Percentiles rank a stretch among this genome's conserved stretches.
These are phyloP conservation scores for Cydia strobilella DNA, from an alignment of 1,140 invertebrate genomes.

Conservation along the genomic window DNA sequence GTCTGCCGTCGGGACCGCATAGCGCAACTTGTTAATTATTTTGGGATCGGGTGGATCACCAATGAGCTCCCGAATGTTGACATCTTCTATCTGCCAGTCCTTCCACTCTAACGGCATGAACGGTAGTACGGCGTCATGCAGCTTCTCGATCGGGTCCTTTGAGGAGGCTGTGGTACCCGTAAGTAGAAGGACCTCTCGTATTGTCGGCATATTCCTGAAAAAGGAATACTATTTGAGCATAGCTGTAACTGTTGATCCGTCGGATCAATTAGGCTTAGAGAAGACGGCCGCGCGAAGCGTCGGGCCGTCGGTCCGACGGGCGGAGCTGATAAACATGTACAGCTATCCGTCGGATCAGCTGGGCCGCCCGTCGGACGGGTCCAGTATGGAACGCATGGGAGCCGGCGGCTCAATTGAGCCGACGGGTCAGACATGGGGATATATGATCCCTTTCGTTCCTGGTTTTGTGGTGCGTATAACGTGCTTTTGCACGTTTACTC, in stretches of 20 bases:
- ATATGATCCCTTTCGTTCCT: neutral
- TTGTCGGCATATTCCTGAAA: constrained; percentile 1
- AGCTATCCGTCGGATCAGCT: too few species aligned
- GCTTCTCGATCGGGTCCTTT: neutral
- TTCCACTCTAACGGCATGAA: constrained; percentile 10
- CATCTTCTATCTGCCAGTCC: constrained; percentile 9
- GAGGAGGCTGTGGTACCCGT: neutral
- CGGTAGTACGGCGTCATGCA: constrained; percentile 4
- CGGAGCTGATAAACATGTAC: too few species aligned
- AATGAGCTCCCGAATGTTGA: neutral
- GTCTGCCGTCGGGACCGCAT: constrained; percentile 8
- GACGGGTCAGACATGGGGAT: neutral
- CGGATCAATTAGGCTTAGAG: too few species aligned
- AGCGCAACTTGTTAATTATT: constrained; percentile 8
- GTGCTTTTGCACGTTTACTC: neutral
- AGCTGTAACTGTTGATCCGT: neutral
- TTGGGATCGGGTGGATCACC: constrained; percentile 15
- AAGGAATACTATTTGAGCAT: neutral
- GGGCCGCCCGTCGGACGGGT: neutral
- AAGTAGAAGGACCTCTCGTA: neutral
- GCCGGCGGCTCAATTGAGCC: neutral
- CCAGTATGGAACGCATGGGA: neutral
- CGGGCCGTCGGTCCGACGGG: too few species aligned
- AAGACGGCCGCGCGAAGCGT: neutral
- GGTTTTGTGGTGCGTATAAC: neutral